A percentile compares a stretch with the other conserved stretches of the same genome.
phyloP scores from a whole-genome alignment of 2,797 vertebrate genomes.

The Geotrypetes seraphini region DNA sequence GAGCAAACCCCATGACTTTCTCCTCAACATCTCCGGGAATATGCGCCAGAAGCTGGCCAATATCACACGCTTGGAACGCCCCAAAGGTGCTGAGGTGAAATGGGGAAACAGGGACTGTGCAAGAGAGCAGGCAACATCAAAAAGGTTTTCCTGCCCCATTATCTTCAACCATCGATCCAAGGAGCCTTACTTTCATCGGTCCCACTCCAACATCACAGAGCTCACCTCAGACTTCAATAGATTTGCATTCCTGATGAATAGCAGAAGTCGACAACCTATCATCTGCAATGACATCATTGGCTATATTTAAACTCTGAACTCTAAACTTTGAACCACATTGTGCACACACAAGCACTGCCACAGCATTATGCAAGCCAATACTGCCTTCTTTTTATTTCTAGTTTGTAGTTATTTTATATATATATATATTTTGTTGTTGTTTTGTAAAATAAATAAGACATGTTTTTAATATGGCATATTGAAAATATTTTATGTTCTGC shows the following conservation, averaged over 20 bases:
- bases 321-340: no score
- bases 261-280: conserved; percentile 91
- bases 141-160: conserved; percentile 83
- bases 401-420: no score
- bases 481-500: no score
- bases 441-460: no score
- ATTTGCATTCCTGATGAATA: conserved; percentile 82
- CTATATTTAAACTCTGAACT: conserved; percentile 82
- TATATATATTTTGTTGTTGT: no score
- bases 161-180: conserved; percentile 56
- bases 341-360: no score
- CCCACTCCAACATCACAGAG: conserved; percentile 74
- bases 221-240: conserved; percentile 70
- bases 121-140: conserved; percentile 46
- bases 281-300: conserved; percentile 90
- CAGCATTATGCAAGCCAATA: no score
- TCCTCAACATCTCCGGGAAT: conserved; percentile 74
- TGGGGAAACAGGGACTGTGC: not conserved
- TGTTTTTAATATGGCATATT: no score
- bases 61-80: conserved; percentile 60
- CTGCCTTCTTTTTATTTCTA: no score
- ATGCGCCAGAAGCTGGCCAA: conserved; percentile 70
- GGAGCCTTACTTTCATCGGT: conserved; percentile 80
- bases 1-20: conserved; percentile 74
- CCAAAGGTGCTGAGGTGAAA: conserved; percentile 19